These are phyloP conservation scores for Cosmia pyralina DNA, from an alignment of 2,888 invertebrate species.

Conservation along the genomic window DNA sequence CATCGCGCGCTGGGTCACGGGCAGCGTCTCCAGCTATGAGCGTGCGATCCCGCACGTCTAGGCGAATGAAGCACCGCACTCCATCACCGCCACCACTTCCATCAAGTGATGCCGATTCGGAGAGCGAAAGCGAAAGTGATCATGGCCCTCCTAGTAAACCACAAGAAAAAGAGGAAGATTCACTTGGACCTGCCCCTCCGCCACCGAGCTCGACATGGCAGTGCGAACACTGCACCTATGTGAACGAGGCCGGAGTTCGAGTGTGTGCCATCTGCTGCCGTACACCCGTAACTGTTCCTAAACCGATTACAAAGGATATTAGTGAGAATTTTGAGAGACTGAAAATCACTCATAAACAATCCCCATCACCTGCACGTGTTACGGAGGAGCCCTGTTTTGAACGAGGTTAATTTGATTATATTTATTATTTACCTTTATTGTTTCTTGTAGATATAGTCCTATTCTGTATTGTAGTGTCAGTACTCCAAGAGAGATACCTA, in stretches of 20 bases:
- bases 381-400: slow-evolving; percentile 75
- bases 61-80: slow-evolving; percentile 83
- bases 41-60: slow-evolving; percentile 92
- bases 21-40: slow-evolving; percentile 93
- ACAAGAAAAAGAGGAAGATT: slow-evolving; percentile 73
- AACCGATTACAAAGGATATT: slow-evolving; percentile 66
- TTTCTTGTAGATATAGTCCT: not conserved
- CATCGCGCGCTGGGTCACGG: slow-evolving; percentile 91
- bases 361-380: slow-evolving; percentile 42
- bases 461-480: not conserved
- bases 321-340: slow-evolving; percentile 65
- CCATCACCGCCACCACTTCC: slow-evolving; percentile 85
- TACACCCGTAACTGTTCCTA: slow-evolving; percentile 90
- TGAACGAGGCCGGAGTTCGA: slow-evolving; percentile 94
- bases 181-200: slow-evolving; percentile 84
- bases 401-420: slow-evolving; percentile 90
- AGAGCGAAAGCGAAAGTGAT: slow-evolving; percentile 84
- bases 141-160: slow-evolving; percentile 47
- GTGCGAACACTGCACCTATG: slow-evolving; percentile 97
- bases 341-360: slow-evolving; percentile 60
- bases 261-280: slow-evolving; percentile 97
- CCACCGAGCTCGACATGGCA: slow-evolving; percentile 93
- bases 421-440: not conserved
- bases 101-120: slow-evolving; percentile 92
- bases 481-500: not conserved